Evolutionary conservation across 2,888 invertebrate genomes (phyloP), one percentile per base, ranked within the genome.

Genomic region (Cephus pygmeus): DNA sequence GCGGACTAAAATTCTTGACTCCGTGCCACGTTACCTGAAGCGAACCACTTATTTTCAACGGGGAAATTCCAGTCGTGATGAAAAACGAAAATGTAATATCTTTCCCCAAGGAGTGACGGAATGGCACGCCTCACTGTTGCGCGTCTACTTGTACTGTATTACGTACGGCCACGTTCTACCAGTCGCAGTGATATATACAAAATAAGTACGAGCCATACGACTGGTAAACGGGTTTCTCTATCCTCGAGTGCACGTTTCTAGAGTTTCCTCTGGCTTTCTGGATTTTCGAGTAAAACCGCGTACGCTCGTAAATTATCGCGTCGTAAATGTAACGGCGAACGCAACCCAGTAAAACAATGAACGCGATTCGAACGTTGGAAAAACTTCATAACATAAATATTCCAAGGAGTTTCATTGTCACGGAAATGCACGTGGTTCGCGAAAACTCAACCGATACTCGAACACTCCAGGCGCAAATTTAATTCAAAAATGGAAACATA

Each of bases 1-100:
- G 82, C 84, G 85, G 86, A 87, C 87, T 88, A 87, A 88, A 56
- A 87, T 89, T 89, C 86, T 87, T 86, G 81, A 85, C 84, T 88
- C 82, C 76, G 80, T 15, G 23, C 23, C 9, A 56, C 9, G 56
- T 56, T 23, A 56, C 56, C 56, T 56, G 15, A 56, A 56, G 56
- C 56, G 56, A 56, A 56, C 23, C 23, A 56, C 23, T 56, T 56
- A 56, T 23, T 23, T 56, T 56, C 56, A 23, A 56, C 23, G 56
- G 56, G 6, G 2, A 56, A 56, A 56, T 56, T 56, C 23, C 56
- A 56, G 56, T 23, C 56, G 56, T 56, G 56, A 56, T 56, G 56
- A 56, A 56, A 56, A 56, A 56, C 23, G 15, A 23, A 56, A 56
- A 56, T 23, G 9, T 15, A 56, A 56, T 56, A 56, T 56, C 56